Percentiles rank a stretch among this genome's conserved stretches.
These are phyloP conservation scores for Archips crataeganus DNA, from an alignment of 2,888 invertebrate genomes.

Conservation along the genomic window DNA sequence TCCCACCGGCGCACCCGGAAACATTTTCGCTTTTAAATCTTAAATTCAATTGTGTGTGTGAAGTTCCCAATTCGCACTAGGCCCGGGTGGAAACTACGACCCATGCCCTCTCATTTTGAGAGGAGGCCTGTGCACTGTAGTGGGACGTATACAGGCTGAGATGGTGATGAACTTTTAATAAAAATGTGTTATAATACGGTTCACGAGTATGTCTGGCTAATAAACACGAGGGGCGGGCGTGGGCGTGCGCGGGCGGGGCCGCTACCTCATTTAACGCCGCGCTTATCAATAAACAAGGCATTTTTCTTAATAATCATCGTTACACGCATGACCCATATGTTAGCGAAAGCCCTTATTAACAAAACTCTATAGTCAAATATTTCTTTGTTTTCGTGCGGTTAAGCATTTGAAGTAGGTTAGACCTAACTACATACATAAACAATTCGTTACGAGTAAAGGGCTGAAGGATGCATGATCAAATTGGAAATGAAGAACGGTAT, in stretches of 20 bases:
- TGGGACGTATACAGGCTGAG: too few species aligned
- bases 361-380: not conserved
- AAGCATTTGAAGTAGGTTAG: not conserved
- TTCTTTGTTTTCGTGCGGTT: constrained; percentile 1
- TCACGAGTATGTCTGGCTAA: constrained; percentile 25
- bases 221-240: constrained; percentile 56
- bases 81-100: too few species aligned
- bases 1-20: too few species aligned
- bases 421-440: not conserved
- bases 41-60: too few species aligned
- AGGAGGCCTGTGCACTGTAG: too few species aligned
- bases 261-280: constrained; percentile 54
- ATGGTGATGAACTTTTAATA: not conserved
- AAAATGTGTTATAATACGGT: constrained; percentile 10
- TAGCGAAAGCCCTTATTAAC: constrained; percentile 5
- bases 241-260: constrained; percentile 69
- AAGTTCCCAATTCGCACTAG: too few species aligned
- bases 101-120: too few species aligned
- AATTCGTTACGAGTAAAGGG: constrained; percentile 1
- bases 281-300: constrained; percentile 59
- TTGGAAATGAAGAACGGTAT: not conserved
- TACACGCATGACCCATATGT: constrained; percentile 29
- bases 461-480: not conserved
- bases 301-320: constrained; percentile 58
- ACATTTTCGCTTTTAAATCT: too few species aligned